phyloP scores from a whole-genome alignment of 30 jellyfish, hydroid and myxozoan genomes.

The Euphysa ruthae region DNA sequence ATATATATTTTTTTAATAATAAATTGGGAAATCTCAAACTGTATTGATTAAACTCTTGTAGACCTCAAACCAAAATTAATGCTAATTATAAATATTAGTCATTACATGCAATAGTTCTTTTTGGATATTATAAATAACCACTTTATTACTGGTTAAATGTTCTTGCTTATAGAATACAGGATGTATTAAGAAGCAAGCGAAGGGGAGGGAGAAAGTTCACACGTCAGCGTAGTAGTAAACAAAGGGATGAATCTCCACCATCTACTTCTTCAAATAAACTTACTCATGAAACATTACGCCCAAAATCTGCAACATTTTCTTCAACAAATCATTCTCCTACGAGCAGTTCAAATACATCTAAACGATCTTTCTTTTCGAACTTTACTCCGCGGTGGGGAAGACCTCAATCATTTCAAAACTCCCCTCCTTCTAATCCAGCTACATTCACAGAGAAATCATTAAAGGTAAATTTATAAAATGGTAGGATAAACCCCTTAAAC shows the following conservation, averaged over 20 bases:
- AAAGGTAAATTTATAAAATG: too few relatives aligned
- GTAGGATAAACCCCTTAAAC: too few relatives aligned
- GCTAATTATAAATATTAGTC: too few relatives aligned
- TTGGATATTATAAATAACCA: too few relatives aligned
- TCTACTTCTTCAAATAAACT: slow-evolving; percentile 54
- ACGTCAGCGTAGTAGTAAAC: not conserved
- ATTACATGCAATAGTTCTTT: too few relatives aligned
- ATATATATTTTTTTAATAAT: too few relatives aligned
- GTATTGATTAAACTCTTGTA: too few relatives aligned
- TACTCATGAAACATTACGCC: slow-evolving; percentile 34
- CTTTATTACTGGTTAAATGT: too few relatives aligned
- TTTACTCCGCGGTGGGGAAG: slow-evolving; percentile 99
- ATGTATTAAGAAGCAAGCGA: not conserved
- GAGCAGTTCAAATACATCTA: slow-evolving; percentile 28
- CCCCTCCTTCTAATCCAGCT: slow-evolving; percentile 47
- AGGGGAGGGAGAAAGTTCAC: not conserved
- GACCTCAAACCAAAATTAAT: too few relatives aligned
- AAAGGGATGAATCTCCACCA: slow-evolving; percentile 32
- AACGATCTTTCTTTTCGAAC: slow-evolving; percentile 68
- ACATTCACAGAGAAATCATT: slow-evolving; percentile 21
- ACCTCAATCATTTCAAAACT: slow-evolving; percentile 75
- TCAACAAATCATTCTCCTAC: slow-evolving; percentile 52
- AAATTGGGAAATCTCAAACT: too few relatives aligned
- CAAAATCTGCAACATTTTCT: slow-evolving; percentile 80
- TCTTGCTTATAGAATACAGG: too few relatives aligned